phyloP scores from a whole-genome alignment of 2,888 invertebrate species.

The Slavum lentiscoides region DNA sequence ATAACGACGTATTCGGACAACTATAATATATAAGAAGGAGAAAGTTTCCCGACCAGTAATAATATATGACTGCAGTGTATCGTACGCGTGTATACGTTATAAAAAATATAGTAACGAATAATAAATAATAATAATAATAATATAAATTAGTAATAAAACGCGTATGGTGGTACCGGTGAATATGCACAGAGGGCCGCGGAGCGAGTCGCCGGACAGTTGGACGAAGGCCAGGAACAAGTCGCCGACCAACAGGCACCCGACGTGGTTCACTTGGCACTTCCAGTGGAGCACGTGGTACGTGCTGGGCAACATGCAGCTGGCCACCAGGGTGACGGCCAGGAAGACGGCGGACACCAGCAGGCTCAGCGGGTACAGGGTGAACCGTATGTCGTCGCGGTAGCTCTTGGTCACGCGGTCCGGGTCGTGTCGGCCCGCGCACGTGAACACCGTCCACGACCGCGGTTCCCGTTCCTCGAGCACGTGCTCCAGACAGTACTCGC shows the following conservation, averaged over 20 bases:
- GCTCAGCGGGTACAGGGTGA: constrained; percentile 76
- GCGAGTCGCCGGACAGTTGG: constrained; percentile 69
- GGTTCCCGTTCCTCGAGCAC: constrained; percentile 59
- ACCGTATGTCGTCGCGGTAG: constrained; percentile 63
- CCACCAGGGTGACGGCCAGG: constrained; percentile 77
- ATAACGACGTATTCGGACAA: too few relatives aligned
- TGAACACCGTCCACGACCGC: constrained; percentile 65
- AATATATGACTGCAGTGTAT: too few relatives aligned
- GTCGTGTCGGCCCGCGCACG: constrained; percentile 60
- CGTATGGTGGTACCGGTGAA: constrained; percentile 64
- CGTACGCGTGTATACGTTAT: too few relatives aligned
- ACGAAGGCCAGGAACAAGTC: constrained; percentile 78
- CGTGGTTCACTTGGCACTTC: constrained; percentile 86
- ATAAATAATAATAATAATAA: too few relatives aligned
- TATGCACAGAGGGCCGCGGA: constrained; percentile 58
- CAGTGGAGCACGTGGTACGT: constrained; percentile 86
- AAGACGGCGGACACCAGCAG: constrained; percentile 80
- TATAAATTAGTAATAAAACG: too few relatives aligned
- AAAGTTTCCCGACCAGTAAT: too few relatives aligned
- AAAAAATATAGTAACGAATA: too few relatives aligned
- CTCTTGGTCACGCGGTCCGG: constrained; percentile 28
- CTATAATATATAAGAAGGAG: too few relatives aligned
- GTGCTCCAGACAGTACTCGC: constrained; percentile 61
- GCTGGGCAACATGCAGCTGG: constrained; percentile 77
- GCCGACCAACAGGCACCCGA: constrained; percentile 79